These are phyloP conservation scores for Cryptoprocta ferox DNA, from an alignment of 2,797 vertebrate genomes.

Conservation along the genomic window DNA sequence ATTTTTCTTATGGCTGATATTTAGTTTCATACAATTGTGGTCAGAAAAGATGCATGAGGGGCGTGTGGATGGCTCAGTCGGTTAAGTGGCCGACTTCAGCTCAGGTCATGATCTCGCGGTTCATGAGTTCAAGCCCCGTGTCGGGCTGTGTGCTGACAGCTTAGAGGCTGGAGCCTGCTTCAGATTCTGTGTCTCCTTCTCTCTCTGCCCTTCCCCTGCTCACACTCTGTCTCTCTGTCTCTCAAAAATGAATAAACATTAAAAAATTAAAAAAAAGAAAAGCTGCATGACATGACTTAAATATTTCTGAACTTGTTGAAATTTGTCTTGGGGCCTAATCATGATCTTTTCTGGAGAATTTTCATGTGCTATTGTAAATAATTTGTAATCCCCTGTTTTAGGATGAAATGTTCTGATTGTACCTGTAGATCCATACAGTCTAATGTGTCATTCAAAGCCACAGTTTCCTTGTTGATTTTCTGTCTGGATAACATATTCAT, in stretches of 20 bases:
- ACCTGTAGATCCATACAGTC: not conserved
- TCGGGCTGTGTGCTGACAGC: no score
- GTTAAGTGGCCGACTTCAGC: no score
- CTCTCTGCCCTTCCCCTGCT: no score
- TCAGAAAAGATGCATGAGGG: no score
- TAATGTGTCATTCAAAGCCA: not conserved
- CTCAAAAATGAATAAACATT: no score
- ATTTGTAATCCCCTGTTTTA: not conserved
- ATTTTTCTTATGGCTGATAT: not conserved
- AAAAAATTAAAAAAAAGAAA: no score
- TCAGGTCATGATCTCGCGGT: no score
- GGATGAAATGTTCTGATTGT: not conserved
- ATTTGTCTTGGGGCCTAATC: not conserved
- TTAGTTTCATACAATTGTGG: not conserved
- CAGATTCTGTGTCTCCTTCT: no score
- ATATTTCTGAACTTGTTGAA: not conserved
- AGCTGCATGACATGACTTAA: not conserved
- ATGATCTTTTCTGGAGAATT: not conserved
- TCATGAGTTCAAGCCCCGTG: no score
- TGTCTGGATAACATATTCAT: not conserved
- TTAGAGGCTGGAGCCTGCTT: no score
- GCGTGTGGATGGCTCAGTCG: no score
- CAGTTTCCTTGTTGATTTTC: not conserved
- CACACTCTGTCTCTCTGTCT: no score
- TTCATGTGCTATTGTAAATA: not conserved